These are phyloP conservation scores for Chlamydotis undulata DNA, from an alignment of 2,113 vertebrate species.

Conservation along the genomic window DNA sequence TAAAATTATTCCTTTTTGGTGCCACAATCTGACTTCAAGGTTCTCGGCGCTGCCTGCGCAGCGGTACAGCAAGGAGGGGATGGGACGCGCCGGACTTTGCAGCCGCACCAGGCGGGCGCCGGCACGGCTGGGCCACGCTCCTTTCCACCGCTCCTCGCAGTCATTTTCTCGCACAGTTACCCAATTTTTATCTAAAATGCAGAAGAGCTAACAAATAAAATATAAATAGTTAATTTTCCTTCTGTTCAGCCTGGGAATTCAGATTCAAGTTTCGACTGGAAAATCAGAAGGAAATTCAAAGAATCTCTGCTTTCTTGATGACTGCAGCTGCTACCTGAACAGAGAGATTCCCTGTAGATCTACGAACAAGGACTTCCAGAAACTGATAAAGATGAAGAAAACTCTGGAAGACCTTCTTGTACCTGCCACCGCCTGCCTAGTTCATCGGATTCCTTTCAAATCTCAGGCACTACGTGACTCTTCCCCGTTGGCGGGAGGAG, in stretches of 20 bases:
- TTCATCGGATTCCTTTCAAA: constrained; percentile 31
- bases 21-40: constrained; percentile 26
- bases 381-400: constrained; percentile 60
- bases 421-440: constrained; percentile 48
- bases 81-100: neutral
- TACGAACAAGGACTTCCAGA: constrained; percentile 52
- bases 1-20: constrained; percentile 37
- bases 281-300: constrained; percentile 72
- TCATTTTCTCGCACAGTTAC: neutral
- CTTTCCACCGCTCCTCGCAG: neutral
- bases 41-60: neutral
- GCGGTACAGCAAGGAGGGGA: neutral
- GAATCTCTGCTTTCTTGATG: constrained; percentile 56
- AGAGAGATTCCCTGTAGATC: constrained; percentile 66
- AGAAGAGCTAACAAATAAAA: constrained; percentile 37
- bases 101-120: neutral
- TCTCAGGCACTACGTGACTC: constrained; percentile 1
- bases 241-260: constrained; percentile 51
- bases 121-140: neutral
- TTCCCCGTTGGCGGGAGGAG: constrained; percentile 15
- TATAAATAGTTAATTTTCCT: constrained; percentile 55
- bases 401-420: constrained; percentile 59
- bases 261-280: constrained; percentile 39
- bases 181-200: neutral
- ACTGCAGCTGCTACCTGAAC: constrained; percentile 45